Evolutionary conservation across 2,113 vertebrate genomes (phyloP).

Genomic region (Conger conger): DNA sequence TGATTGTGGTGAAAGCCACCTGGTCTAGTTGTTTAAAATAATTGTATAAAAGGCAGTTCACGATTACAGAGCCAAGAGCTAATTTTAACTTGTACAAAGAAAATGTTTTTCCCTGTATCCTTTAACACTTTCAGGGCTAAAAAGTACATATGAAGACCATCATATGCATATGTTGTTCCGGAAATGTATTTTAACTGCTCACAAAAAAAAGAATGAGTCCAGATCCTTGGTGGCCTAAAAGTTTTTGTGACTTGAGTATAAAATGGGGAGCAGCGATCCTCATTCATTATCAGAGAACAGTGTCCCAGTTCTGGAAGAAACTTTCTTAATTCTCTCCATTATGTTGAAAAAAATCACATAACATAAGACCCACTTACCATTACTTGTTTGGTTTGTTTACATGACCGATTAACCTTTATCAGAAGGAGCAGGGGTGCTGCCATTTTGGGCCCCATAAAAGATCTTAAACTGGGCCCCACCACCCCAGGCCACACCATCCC

Average conservation of each 20-base stretch:
- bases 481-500: no score
- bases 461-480: no score
- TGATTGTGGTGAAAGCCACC: neutral
- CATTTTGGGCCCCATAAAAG: no score
- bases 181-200: neutral
- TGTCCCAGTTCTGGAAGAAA: slow-evolving; percentile 24
- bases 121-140: neutral
- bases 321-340: neutral
- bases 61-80: neutral
- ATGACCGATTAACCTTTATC: slow-evolving; percentile 14
- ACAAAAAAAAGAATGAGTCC: neutral
- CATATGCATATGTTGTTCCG: neutral
- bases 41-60: neutral
- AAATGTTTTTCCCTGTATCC: neutral
- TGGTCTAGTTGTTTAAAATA: neutral
- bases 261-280: neutral
- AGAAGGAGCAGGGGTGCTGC: neutral
- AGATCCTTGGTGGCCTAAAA: neutral
- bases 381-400: slow-evolving; percentile 5
- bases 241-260: neutral
- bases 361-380: neutral
- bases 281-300: slow-evolving; percentile 14
- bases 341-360: neutral
- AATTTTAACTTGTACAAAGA: neutral
- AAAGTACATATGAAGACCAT: neutral